A percentile compares a stretch with the other conserved stretches of the same genome.
phyloP scores from a whole-genome alignment of 2,797 vertebrate species.

The Knipowitschia caucasica region DNA sequence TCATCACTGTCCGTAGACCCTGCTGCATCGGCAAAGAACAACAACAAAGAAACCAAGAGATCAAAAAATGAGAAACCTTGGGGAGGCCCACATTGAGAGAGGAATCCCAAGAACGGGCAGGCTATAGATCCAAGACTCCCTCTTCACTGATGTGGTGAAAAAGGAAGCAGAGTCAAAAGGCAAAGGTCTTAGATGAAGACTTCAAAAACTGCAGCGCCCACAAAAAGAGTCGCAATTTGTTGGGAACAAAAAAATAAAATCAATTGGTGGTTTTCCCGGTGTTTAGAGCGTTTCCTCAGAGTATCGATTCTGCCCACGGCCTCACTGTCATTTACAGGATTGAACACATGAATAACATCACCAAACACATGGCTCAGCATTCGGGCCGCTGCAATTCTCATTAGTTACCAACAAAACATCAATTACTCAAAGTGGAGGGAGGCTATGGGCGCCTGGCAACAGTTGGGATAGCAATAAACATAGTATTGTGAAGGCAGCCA shows the following conservation, averaged over 20 bases:
- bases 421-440: constrained; percentile 19
- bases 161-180: too few relatives aligned
- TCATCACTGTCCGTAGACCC: too few relatives aligned
- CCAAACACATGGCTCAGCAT: constrained; percentile 52
- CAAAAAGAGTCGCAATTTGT: constrained; percentile 16
- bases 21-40: too few relatives aligned
- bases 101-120: too few relatives aligned
- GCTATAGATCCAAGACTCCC: too few relatives aligned
- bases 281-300: constrained; percentile 39
- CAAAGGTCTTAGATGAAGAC: too few relatives aligned
- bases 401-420: constrained; percentile 39
- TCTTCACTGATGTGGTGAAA: too few relatives aligned
- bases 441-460: not conserved
- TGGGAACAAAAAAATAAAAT: not conserved
- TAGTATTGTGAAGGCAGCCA: constrained; percentile 5
- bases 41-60: too few relatives aligned
- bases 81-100: too few relatives aligned
- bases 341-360: constrained; percentile 24
- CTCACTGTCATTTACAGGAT: constrained; percentile 35
- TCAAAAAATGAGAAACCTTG: too few relatives aligned
- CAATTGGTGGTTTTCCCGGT: constrained; percentile 20
- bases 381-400: constrained; percentile 37
- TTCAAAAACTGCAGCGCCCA: constrained; percentile 21
- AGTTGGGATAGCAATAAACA: constrained; percentile 14
- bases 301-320: constrained; percentile 38